Evolutionary conservation across 2,113 vertebrate genomes (phyloP).

Genomic region (Sinosuthora webbiana): DNA sequence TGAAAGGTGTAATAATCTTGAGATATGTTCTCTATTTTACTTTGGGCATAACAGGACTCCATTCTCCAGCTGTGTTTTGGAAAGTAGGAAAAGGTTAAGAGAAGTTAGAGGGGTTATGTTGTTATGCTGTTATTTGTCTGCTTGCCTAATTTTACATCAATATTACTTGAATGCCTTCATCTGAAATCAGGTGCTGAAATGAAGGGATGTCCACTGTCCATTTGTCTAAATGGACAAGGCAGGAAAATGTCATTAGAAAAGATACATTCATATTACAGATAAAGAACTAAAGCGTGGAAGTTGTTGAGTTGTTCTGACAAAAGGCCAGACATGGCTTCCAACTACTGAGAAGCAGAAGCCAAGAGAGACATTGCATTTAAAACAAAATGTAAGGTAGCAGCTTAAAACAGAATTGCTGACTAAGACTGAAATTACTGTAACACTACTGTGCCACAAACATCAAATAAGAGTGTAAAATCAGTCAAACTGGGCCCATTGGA

Average conservation of each 20-base stretch:
- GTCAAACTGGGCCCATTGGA: not conserved
- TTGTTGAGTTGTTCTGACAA: not conserved
- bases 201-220: not conserved
- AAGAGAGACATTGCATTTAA: not conserved
- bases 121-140: not conserved
- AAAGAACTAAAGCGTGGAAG: not conserved
- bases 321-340: not conserved
- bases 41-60: not conserved
- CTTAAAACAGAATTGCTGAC: not conserved
- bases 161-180: not conserved
- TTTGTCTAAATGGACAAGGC: not conserved
- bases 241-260: not conserved
- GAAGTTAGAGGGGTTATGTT: not conserved
- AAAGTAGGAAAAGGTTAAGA: not conserved
- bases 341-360: not conserved
- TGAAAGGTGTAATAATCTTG: not conserved
- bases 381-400: not conserved
- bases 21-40: not conserved
- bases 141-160: not conserved
- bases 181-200: not conserved
- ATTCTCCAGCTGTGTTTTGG: not conserved
- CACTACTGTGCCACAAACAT: rapidly evolving
- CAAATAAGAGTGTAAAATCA: not conserved
- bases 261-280: not conserved
- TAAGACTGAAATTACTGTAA: not conserved